phyloP scores from a whole-genome alignment of 2,113 vertebrate species.

The Lipophrys pholis region DNA sequence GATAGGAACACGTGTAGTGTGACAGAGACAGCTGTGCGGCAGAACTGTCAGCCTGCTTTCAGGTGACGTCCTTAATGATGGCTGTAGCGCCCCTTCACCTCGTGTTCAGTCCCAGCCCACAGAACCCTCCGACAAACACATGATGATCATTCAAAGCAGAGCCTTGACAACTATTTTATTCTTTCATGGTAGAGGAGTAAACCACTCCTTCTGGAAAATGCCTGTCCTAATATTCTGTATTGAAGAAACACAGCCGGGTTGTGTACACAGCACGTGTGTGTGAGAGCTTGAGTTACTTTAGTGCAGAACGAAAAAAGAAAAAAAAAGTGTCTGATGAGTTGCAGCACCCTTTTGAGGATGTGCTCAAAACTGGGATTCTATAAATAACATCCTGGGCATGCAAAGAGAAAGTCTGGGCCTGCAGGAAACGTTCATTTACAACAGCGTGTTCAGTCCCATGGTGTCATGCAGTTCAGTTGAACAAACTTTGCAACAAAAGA shows the following conservation, averaged over 20 bases:
- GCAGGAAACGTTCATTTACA: slow-evolving; percentile 48
- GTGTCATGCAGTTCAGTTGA: slow-evolving; percentile 18
- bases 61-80: slow-evolving; percentile 23
- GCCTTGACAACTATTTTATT: background rate
- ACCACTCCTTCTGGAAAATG: background rate
- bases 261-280: background rate
- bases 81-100: slow-evolving; percentile 5
- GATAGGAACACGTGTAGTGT: slow-evolving; percentile 27
- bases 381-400: slow-evolving; percentile 58
- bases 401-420: slow-evolving; percentile 18
- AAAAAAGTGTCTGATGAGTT: background rate
- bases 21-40: slow-evolving; percentile 16
- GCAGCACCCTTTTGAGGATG: slow-evolving; percentile 52
- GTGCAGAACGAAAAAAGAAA: slow-evolving; percentile 37
- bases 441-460: slow-evolving; percentile 19
- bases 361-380: slow-evolving; percentile 56
- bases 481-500: slow-evolving; percentile 29
- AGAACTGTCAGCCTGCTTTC: slow-evolving; percentile 43
- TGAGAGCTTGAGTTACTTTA: slow-evolving; percentile 9
- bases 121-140: slow-evolving; percentile 6
- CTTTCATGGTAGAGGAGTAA: background rate
- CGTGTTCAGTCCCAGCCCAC: background rate
- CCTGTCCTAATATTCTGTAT: background rate
- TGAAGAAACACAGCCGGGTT: slow-evolving; percentile 8
- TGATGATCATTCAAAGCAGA: background rate